Percentiles rank a stretch among this genome's conserved stretches.
phyloP scores from a whole-genome alignment of 2,888 invertebrate species.

The Clivina fossor region DNA sequence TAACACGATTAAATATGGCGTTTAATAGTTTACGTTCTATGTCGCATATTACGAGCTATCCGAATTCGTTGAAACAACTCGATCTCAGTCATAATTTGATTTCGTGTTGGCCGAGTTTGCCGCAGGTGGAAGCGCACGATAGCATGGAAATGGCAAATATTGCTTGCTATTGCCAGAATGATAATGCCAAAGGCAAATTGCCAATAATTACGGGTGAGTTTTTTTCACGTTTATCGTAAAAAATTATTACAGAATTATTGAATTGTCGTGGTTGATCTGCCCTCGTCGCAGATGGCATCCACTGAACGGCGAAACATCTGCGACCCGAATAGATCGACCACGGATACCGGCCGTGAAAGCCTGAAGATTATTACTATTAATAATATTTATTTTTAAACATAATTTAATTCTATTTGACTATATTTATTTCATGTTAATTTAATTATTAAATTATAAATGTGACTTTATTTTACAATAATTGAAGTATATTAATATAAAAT shows the following conservation, averaged over 20 bases:
- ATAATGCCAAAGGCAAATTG: conserved; percentile 42
- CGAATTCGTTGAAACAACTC: conserved; percentile 83
- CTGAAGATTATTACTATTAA: neutral
- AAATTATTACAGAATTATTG: too few species aligned
- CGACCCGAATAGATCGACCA: too few species aligned
- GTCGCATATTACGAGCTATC: conserved; percentile 89
- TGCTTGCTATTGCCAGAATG: conserved; percentile 67
- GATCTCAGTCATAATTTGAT: conserved; percentile 93
- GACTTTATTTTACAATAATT: too few species aligned
- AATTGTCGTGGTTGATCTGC: too few species aligned
- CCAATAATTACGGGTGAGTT: conserved; percentile 48
- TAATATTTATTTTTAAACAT: neutral
- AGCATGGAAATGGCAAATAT: conserved; percentile 67
- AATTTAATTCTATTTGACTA: too few species aligned
- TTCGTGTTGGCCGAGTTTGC: conserved; percentile 85
- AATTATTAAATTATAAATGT: too few species aligned
- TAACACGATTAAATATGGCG: conserved; percentile 87
- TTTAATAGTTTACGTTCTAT: conserved; percentile 80
- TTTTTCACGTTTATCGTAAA: neutral
- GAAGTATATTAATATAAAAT: too few species aligned
- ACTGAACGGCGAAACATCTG: too few species aligned
- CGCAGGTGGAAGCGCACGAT: conserved; percentile 64
- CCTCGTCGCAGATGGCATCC: too few species aligned
- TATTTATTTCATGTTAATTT: too few species aligned
- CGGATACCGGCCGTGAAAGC: too few species aligned